A percentile compares a stretch with the other conserved stretches of the same genome.
These are phyloP conservation scores for Tubiluchus corallicola DNA, from an alignment of 2,888 invertebrate genomes.

Conservation along the genomic window DNA sequence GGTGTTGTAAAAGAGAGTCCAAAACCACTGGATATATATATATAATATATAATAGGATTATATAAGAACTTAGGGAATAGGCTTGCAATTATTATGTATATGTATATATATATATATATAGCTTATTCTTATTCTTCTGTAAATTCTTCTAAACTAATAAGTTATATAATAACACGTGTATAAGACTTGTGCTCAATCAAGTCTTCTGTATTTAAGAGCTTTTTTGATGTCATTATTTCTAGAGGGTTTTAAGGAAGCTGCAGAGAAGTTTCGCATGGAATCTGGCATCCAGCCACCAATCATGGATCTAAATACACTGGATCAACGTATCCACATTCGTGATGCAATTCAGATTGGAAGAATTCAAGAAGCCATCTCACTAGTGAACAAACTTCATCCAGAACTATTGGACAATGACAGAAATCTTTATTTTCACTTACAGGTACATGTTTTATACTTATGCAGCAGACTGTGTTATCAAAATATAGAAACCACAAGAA, in stretches of 20 bases:
- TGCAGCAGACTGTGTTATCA: too few species aligned
- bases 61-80: too few species aligned
- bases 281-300: conserved; percentile 62
- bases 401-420: conserved; percentile 84
- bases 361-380: conserved; percentile 75
- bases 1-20: too few species aligned
- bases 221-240: too few species aligned
- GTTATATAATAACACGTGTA: conserved; percentile 8
- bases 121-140: too few species aligned
- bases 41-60: too few species aligned
- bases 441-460: conserved; percentile 45
- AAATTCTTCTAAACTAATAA: background rate
- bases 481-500: too few species aligned
- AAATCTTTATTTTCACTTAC: conserved; percentile 83
- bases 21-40: too few species aligned
- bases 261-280: conserved; percentile 85
- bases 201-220: conserved; percentile 29
- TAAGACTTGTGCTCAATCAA: background rate
- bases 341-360: conserved; percentile 81
- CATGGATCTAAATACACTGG: conserved; percentile 63
- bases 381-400: conserved; percentile 84
- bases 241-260: conserved; percentile 60
- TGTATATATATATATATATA: too few species aligned
- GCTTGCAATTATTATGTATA: too few species aligned
- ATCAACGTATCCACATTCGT: conserved; percentile 74